phyloP scores from a whole-genome alignment of 1,140 invertebrate species.

The Trichogramma pretiosum region DNA sequence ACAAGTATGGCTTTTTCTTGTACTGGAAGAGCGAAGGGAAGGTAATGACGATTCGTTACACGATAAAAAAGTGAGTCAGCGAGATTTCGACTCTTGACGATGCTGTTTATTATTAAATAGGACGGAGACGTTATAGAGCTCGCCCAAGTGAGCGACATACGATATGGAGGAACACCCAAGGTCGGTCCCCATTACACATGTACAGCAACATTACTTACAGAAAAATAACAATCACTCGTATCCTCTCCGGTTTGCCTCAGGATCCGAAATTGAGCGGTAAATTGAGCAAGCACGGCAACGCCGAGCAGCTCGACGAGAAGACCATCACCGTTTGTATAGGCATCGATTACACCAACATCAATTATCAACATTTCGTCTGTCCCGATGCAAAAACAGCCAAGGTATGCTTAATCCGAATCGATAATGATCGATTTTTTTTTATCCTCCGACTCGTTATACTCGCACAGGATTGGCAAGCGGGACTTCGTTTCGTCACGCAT shows the following conservation, averaged over 20 bases:
- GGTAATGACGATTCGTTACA: conserved; percentile 49
- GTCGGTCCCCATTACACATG: conserved; percentile 41
- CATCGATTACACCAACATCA: conserved; percentile 96
- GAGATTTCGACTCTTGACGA: background rate
- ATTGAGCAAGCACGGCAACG: conserved; percentile 60
- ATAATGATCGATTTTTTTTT: background rate
- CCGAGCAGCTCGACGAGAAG: conserved; percentile 78
- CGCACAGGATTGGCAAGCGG: conserved; percentile 81
- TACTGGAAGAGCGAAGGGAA: conserved; percentile 96
- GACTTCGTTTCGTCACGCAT: conserved; percentile 82
- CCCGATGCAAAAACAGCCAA: conserved; percentile 83
- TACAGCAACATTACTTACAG: too few relatives aligned
- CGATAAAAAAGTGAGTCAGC: conserved; percentile 1
- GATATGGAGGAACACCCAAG: conserved; percentile 80
- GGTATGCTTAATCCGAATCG: conserved; percentile 60
- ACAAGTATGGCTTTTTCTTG: conserved; percentile 97
- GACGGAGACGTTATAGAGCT: conserved; percentile 93
- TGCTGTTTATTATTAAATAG: conserved; percentile 44
- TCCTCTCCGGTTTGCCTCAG: conserved; percentile 50
- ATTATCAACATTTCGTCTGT: conserved; percentile 91
- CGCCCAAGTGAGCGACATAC: conserved; percentile 93
- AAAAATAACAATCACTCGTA: too few relatives aligned
- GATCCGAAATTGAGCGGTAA: conserved; percentile 80
- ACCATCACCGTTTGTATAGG: conserved; percentile 95
- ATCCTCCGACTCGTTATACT: too few relatives aligned